These are phyloP conservation scores for Spodoptera exigua DNA, from an alignment of 2,888 invertebrate species.

Conservation along the genomic window DNA sequence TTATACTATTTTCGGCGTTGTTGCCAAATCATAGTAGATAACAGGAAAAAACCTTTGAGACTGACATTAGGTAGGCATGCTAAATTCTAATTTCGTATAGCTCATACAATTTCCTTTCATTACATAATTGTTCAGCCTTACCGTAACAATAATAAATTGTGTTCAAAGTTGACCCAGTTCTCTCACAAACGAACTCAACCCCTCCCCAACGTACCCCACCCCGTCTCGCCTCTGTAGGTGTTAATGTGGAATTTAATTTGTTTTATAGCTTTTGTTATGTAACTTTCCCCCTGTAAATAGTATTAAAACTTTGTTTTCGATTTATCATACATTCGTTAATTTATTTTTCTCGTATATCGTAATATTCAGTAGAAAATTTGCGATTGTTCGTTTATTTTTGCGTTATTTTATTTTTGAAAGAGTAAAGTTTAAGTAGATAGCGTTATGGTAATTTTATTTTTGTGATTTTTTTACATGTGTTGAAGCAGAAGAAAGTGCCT, in stretches of 20 bases:
- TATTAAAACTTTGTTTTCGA: slow-evolving; percentile 24
- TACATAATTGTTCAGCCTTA: slow-evolving; percentile 45
- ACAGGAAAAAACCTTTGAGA: too few relatives aligned
- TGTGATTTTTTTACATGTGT: too few relatives aligned
- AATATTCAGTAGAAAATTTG: not conserved
- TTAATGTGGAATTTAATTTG: slow-evolving; percentile 56
- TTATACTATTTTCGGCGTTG: too few relatives aligned
- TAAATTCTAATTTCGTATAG: slow-evolving; percentile 21
- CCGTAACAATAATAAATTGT: slow-evolving; percentile 50
- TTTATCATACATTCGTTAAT: slow-evolving; percentile 6
- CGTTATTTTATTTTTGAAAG: too few relatives aligned
- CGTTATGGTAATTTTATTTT: too few relatives aligned
- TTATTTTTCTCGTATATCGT: not conserved
- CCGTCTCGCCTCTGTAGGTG: slow-evolving; percentile 29
- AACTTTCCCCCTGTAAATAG: slow-evolving; percentile 14
- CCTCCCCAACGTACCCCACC: not conserved
- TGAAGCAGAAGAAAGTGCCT: too few relatives aligned
- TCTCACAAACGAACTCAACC: slow-evolving; percentile 18
- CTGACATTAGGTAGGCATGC: too few relatives aligned
- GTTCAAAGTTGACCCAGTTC: slow-evolving; percentile 59
- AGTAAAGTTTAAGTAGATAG: too few relatives aligned
- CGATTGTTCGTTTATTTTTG: not conserved
- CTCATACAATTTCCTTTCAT: slow-evolving; percentile 38
- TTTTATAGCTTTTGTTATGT: slow-evolving; percentile 51
- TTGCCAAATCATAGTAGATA: too few relatives aligned